Percentiles rank a stretch among this genome's conserved stretches.
Conservation (phyloP, 2,797 vertebrate species). For the Rousettus madagascariensis region DNA sequence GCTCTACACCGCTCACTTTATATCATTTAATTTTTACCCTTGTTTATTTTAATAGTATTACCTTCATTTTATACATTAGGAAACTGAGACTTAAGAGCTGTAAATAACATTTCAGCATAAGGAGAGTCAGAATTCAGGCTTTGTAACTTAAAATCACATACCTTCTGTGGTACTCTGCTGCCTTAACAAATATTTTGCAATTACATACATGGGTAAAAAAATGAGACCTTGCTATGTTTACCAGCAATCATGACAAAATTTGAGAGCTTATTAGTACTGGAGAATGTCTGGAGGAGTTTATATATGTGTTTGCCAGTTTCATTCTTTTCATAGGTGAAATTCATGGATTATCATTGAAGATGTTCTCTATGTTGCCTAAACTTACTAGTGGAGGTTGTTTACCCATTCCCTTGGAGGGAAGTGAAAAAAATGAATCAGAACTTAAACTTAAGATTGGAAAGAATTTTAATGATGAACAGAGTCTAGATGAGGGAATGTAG, state of each 20-base stretch:
- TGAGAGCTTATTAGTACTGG: not conserved
- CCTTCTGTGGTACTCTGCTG: not conserved
- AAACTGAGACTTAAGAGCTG: not conserved
- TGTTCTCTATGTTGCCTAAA: not conserved
- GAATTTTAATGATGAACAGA: not conserved
- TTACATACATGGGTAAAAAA: not conserved
- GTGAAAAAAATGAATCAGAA: not conserved
- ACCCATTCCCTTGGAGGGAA: not conserved
- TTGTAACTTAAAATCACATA: not conserved
- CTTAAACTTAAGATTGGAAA: not conserved
- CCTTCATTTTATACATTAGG: not conserved
- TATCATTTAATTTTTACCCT: not conserved
- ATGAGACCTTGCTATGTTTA: not conserved
- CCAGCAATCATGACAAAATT: not conserved
- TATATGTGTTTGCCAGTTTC: not conserved
- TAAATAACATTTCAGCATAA: not conserved
- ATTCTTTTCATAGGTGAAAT: conserved; percentile 32
- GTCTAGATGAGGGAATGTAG: not conserved
- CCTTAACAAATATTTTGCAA: not conserved
- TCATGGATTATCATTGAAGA: not conserved
- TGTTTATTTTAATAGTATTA: not conserved
- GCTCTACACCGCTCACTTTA: not conserved
- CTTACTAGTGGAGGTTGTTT: not conserved
- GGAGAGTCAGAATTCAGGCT: not conserved
- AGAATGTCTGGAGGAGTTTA: not conserved